A percentile compares a stretch with the other conserved stretches of the same genome.
Evolutionary conservation across 2,888 invertebrate genomes (phyloP).

Genomic region (Kryphioiulus occultus): DNA sequence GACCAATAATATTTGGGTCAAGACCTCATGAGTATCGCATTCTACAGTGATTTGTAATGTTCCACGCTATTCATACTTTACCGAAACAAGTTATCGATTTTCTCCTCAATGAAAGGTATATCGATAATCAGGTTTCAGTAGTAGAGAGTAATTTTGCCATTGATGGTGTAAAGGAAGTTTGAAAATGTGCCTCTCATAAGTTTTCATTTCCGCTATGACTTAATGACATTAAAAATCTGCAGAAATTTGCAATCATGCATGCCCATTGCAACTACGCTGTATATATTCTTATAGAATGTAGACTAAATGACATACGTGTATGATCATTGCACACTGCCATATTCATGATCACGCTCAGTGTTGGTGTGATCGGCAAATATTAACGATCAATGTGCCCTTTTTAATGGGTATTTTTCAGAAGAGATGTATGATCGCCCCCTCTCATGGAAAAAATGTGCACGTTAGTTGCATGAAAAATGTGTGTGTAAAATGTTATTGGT

Average conservation of each 20-base stretch:
- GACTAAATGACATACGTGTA: too few species aligned
- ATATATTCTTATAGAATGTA: too few species aligned
- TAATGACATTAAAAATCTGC: background rate
- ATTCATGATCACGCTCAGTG: too few species aligned
- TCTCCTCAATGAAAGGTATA: background rate
- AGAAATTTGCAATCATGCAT: background rate
- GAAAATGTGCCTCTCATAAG: background rate
- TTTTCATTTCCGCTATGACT: background rate
- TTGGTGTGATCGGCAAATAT: too few species aligned
- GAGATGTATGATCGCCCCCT: too few species aligned
- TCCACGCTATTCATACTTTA: background rate
- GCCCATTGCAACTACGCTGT: too few species aligned
- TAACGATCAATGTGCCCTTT: too few species aligned
- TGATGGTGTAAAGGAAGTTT: background rate
- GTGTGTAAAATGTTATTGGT: too few species aligned
- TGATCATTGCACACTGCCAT: too few species aligned
- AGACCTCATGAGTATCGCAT: background rate
- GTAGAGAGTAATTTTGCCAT: background rate
- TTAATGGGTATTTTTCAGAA: too few species aligned
- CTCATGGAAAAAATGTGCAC: too few species aligned
- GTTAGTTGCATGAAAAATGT: too few species aligned
- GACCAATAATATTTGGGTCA: background rate
- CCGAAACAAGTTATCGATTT: conserved; percentile 1
- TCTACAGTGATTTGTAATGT: background rate
- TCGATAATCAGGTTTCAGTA: background rate